phyloP scores from a whole-genome alignment of 2,888 invertebrate species.

The Phymatocera aterrima region DNA sequence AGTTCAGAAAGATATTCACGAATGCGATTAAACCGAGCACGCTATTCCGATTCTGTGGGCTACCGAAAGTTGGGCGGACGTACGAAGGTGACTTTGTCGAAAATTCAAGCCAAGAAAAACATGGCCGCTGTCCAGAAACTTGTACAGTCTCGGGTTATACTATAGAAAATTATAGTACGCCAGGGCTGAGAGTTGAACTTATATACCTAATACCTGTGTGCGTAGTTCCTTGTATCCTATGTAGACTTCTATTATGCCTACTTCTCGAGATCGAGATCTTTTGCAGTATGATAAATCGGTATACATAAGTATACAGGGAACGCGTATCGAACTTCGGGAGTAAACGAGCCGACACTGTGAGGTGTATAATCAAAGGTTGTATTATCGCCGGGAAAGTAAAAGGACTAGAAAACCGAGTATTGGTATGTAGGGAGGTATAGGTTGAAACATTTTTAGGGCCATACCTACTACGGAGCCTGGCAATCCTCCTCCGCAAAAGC shows the following conservation, averaged over 20 bases:
- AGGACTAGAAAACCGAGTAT: background rate
- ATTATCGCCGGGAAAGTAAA: background rate
- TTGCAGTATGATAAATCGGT: too few relatives aligned
- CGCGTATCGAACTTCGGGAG: too few relatives aligned
- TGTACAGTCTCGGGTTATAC: background rate
- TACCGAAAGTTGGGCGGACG: background rate
- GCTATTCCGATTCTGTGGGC: background rate
- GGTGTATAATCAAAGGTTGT: too few relatives aligned
- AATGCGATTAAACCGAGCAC: constrained; percentile 37
- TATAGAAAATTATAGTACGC: background rate
- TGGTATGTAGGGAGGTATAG: background rate
- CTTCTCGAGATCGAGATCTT: too few relatives aligned
- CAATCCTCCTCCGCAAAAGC: background rate
- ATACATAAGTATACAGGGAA: too few relatives aligned
- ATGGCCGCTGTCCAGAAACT: constrained; percentile 33
- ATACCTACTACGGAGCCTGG: background rate
- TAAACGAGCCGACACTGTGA: too few relatives aligned
- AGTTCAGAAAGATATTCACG: constrained; percentile 32
- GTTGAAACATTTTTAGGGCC: constrained; percentile 2
- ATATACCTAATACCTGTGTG: too few relatives aligned
- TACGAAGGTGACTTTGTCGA: constrained; percentile 36
- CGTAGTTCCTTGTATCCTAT: too few relatives aligned
- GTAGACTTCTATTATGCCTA: too few relatives aligned
- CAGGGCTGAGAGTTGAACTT: background rate
- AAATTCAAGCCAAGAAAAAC: constrained; percentile 34